These are phyloP conservation scores for Microdon myrmicae DNA, from an alignment of 2,888 invertebrate genomes.

Conservation along the genomic window DNA sequence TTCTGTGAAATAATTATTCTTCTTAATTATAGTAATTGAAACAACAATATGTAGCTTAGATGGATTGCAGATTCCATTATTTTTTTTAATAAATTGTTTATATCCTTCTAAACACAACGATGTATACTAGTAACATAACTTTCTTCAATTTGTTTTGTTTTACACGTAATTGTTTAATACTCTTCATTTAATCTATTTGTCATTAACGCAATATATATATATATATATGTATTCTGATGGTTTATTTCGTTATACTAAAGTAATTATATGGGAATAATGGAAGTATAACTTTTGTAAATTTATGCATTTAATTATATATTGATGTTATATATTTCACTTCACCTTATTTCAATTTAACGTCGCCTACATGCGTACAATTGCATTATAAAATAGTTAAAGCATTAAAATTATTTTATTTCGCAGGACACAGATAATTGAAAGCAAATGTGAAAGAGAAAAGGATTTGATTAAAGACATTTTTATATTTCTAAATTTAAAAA, in stretches of 20 bases:
- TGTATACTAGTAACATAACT: neutral
- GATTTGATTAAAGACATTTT: slow-evolving; percentile 24
- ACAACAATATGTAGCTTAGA: slow-evolving; percentile 3
- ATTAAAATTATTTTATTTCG: slow-evolving; percentile 17
- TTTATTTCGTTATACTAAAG: slow-evolving; percentile 1
- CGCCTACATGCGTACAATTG: slow-evolving; percentile 28
- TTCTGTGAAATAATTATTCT: slow-evolving; percentile 32
- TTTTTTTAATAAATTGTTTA: slow-evolving; percentile 8
- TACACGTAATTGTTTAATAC: slow-evolving; percentile 8
- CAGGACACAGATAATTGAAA: slow-evolving; percentile 19
- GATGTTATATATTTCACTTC: slow-evolving; percentile 34
- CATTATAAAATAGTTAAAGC: slow-evolving; percentile 31
- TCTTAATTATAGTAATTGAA: slow-evolving; percentile 16
- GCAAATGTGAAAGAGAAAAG: slow-evolving; percentile 29
- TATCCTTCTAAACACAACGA: slow-evolving; percentile 3
- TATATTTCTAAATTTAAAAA: slow-evolving; percentile 1
- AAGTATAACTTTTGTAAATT: slow-evolving; percentile 7
- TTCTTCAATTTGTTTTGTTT: too few relatives aligned
- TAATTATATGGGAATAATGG: slow-evolving; percentile 8
- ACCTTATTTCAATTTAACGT: slow-evolving; percentile 45
- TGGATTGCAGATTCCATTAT: slow-evolving; percentile 8
- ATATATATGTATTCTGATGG: slow-evolving; percentile 1
- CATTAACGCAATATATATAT: slow-evolving; percentile 4
- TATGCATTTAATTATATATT: slow-evolving; percentile 8
- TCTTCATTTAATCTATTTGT: slow-evolving; percentile 14